phyloP scores from a whole-genome alignment of 2,113 vertebrate species.

The Gasterosteus aculeatus region DNA sequence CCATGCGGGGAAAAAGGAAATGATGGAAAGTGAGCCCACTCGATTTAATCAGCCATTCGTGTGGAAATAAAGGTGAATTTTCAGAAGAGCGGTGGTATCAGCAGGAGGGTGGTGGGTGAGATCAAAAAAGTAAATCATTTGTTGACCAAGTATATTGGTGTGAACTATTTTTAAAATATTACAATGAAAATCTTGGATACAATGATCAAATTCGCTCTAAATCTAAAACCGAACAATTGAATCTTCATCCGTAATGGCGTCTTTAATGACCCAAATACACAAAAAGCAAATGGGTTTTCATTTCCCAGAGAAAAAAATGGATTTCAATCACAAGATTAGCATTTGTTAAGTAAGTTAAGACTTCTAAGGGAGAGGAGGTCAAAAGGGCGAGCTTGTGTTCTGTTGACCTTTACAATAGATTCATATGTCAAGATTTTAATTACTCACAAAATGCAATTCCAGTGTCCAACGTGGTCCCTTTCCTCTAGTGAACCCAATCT shows the following conservation, averaged over 20 bases:
- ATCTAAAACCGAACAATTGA: background rate
- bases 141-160: background rate
- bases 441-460: slow-evolving; percentile 41
- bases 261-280: background rate
- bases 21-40: background rate
- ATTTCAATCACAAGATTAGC: slow-evolving; percentile 11
- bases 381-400: slow-evolving; percentile 22
- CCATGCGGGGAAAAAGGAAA: background rate
- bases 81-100: background rate
- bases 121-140: background rate
- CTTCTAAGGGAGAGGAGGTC: slow-evolving; percentile 1
- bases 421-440: slow-evolving; percentile 43
- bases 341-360: slow-evolving; percentile 27
- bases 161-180: background rate
- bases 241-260: background rate
- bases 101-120: background rate
- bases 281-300: background rate
- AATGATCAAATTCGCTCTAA: background rate
- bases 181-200: background rate
- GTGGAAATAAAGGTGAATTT: background rate
- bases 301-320: background rate
- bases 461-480: slow-evolving; percentile 6
- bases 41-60: background rate
- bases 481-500: slow-evolving; percentile 58
- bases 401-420: slow-evolving; percentile 25